Evolutionary conservation across 1,140 invertebrate species (phyloP), one percentile per base, ranked within the genome.

Genomic region (Trichoplusia ni): DNA sequence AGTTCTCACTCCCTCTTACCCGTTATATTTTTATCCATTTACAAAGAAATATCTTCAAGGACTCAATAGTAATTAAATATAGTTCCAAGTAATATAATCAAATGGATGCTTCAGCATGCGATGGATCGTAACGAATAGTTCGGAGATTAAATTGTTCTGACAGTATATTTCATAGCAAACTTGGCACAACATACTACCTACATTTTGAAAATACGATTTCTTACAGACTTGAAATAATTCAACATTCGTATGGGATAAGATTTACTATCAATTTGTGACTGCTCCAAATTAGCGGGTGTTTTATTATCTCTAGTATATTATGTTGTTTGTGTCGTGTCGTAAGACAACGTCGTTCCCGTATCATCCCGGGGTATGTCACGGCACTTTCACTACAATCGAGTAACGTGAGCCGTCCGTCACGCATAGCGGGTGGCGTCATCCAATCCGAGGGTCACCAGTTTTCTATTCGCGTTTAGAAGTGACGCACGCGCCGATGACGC

Each of bases 381-480:
- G 53, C 54, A 70, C 73, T 77, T 69, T 71, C 69, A 69, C 71
- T 68, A 64, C 63, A 69, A 58, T 64, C 56, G 35, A 71, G 75
- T 81, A 83, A 81, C 64, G 77, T 73, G 75, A 83, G 79, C 69
- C 64, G 69, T 56, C 72, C 75, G 80, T 82, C 81, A 79, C 68
- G 70, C 74, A 70, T 71, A 62, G 72, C 61, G 49, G 67, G 54
- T 76, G 81, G 77, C 84, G 81, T 84, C 81, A 82, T 49, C 59
- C 33, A 25, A 66, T 46, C 44, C 76, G 81, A 84, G 80, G 79
- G 80, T 84, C 83, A 82, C 75, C 68, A 72, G 71, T 77, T 86
- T 79, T 84, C 82, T 86, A 87, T 87, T 84, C 81, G 82, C 71
- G 83, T 81, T 81, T 61, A 31, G 58, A 49, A 49, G 82, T 87